Percentiles rank a stretch among this genome's conserved stretches.
phyloP scores from a whole-genome alignment of 1,140 invertebrate species.

The Aphaenogaster floridana region DNA sequence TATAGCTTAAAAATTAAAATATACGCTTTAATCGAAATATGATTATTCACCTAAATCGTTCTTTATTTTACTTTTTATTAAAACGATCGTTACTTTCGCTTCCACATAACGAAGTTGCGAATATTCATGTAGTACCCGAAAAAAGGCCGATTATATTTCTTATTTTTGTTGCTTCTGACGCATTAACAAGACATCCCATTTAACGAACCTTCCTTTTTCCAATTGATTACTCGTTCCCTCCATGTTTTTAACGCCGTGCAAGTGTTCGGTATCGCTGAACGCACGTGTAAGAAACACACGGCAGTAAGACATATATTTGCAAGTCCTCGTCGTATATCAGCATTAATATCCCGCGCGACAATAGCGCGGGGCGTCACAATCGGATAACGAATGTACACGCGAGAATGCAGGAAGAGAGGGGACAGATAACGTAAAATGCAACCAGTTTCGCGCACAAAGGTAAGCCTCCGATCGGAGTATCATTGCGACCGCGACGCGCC shows the following conservation, averaged over 20 bases:
- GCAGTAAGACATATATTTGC: constrained; percentile 48
- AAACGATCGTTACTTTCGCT: background rate
- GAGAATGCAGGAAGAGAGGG: constrained; percentile 38
- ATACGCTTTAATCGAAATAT: background rate
- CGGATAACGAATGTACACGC: constrained; percentile 57
- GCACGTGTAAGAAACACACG: background rate
- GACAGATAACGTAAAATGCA: constrained; percentile 59
- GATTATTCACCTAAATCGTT: background rate
- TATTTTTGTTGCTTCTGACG: background rate
- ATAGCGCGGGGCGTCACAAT: constrained; percentile 61
- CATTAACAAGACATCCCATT: constrained; percentile 23
- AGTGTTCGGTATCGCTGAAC: background rate
- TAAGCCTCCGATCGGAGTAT: constrained; percentile 64
- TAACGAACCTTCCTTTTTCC: constrained; percentile 9
- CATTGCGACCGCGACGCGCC: constrained; percentile 47
- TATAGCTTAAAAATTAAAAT: background rate
- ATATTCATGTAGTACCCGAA: background rate
- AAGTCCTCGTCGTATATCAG: constrained; percentile 54
- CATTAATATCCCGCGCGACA: constrained; percentile 69
- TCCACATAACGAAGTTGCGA: background rate
- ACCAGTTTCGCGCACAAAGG: constrained; percentile 68
- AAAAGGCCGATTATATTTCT: background rate
- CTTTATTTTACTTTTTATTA: background rate
- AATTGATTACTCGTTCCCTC: constrained; percentile 28
- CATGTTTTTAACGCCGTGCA: background rate